phyloP scores from a whole-genome alignment of 2,888 invertebrate genomes.

The Peribatodes rhomboidaria region DNA sequence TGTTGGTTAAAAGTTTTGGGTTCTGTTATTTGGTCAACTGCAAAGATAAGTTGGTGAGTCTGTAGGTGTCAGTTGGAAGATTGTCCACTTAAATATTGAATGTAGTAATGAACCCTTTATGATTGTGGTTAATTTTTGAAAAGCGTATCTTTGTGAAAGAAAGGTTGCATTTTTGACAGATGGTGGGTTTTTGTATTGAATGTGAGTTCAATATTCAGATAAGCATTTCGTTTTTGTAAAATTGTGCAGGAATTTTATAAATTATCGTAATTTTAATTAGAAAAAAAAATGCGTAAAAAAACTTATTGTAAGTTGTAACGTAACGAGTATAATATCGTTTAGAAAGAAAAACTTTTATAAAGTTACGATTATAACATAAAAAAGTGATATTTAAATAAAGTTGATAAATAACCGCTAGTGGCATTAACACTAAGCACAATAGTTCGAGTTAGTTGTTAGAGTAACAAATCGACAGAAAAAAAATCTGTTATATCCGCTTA shows the following conservation, averaged over 20 bases:
- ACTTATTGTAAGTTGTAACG: too few species aligned
- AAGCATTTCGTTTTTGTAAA: neutral
- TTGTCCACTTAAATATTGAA: constrained; percentile 77
- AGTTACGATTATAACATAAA: neutral
- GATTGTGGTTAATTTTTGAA: constrained; percentile 63
- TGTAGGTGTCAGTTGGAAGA: constrained; percentile 79
- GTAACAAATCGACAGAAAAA: too few species aligned
- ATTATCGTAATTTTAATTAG: too few species aligned
- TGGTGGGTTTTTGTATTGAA: constrained; percentile 23
- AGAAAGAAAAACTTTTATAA: too few species aligned
- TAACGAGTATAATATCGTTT: too few species aligned
- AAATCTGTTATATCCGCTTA: too few species aligned
- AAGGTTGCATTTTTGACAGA: constrained; percentile 45
- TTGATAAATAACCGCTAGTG: neutral
- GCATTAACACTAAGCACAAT: neutral
- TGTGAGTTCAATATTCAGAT: constrained; percentile 4
- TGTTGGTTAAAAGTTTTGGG: neutral
- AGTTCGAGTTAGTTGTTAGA: too few species aligned
- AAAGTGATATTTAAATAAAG: neutral
- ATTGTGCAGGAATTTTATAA: too few species aligned
- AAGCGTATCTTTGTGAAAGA: constrained; percentile 65
- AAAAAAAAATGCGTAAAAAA: too few species aligned
- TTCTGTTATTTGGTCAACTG: neutral
- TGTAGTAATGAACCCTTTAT: constrained; percentile 57
- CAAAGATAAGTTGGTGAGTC: constrained; percentile 2